Evolutionary conservation across 2,113 vertebrate species (phyloP), one percentile per base, ranked within the genome.

Genomic region (Sapayoa aenigma): DNA sequence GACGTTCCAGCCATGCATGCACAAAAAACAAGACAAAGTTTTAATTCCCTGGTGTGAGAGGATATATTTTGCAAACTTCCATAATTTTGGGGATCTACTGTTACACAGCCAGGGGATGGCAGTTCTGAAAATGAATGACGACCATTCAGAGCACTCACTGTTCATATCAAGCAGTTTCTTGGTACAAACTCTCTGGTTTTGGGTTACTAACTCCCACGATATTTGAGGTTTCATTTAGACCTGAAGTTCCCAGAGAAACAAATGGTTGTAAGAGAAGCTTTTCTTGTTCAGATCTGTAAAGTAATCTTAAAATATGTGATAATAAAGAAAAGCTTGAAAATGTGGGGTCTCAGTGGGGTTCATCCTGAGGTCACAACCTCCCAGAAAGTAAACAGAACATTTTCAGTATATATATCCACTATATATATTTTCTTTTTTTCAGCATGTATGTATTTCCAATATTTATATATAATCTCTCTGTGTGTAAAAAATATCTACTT

Each of bases 161-260:
- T 5, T 88, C 76, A 3, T 10, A 59, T 22, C 33, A 14, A 84
- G 65, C 86, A n/a, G 42, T 24, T 92, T 47, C 68, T 93, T 37
- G 60, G 47, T 71, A 59, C 56, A 80, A 94, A 87, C 55, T 41
- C 2, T 67, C 55, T 0, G 23, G 93, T 92, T 87, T 92, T 6
- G 0, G 53, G 84, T 95, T 96, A 88, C 95, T 72, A 41, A 74
- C 93, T 94, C 94, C 93, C 91, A 84, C 1, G 37, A 93, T 76
- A 84, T 62, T 89, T 79, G 66, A 76, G 87, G 91, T 94, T 95
- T 89, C 87, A 76, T 87, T 91, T 91, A 73, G 87, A 91, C 18
- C 87, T 65, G 77, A 18, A 69, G 84, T 76, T 93, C 69, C 89
- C 91, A 41, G 73, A 91, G 87, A 96, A 96, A 96, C 71, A 95